Percentiles rank a stretch among this genome's conserved stretches.
Evolutionary conservation across 2,888 invertebrate genomes (phyloP).

Genomic region (Rotaria macrura): DNA sequence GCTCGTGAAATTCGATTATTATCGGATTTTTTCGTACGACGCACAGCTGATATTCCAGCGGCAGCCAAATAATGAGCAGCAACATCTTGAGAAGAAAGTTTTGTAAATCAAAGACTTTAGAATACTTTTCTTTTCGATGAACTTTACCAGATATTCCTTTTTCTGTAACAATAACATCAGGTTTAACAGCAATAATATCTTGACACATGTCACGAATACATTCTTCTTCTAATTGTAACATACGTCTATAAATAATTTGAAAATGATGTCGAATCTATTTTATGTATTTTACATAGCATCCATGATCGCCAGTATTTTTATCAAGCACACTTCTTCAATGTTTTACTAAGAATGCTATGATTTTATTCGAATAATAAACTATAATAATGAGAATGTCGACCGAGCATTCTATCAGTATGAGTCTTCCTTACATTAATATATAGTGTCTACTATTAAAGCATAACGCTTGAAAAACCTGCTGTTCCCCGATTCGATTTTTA

Average conservation of each 20-base stretch:
- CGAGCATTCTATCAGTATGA: no score
- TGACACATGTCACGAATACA: conserved; percentile 75
- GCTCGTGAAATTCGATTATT: conserved; percentile 91
- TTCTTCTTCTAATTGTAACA: conserved; percentile 88
- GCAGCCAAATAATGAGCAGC: conserved; percentile 55
- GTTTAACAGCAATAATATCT: conserved; percentile 83
- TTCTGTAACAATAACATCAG: conserved; percentile 91
- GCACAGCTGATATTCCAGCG: conserved; percentile 57
- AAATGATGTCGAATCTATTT: no score
- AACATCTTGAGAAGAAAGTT: conserved; percentile 42
- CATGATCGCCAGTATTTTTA: no score
- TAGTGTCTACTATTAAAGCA: no score
- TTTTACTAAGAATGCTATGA: no score
- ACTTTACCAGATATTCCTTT: conserved; percentile 70
- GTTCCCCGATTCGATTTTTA: no score
- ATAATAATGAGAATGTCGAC: no score
- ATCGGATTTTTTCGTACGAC: conserved; percentile 81
- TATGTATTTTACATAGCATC: no score
- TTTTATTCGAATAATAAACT: no score
- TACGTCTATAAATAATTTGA: conserved; percentile 63
- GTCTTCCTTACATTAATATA: no score
- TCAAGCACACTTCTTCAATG: no score
- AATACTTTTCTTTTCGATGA: background rate
- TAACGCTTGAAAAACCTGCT: no score
- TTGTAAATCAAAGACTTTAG: background rate